Conservation (phyloP, 2,888 invertebrate genomes). For the Hymenopus coronatus region DNA sequence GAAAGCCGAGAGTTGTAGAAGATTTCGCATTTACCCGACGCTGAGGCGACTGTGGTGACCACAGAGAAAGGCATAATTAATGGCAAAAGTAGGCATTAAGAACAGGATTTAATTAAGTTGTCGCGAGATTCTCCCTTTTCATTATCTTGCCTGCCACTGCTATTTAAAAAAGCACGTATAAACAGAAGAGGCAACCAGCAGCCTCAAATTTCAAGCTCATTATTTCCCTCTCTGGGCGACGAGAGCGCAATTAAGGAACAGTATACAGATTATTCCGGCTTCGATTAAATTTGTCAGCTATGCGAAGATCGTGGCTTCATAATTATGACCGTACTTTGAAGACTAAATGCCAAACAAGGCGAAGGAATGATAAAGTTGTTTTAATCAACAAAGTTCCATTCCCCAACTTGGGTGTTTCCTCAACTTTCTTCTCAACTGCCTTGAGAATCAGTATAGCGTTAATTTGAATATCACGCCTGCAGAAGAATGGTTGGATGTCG, state of each 20-base stretch:
- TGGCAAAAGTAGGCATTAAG: neutral
- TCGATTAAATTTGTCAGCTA: neutral
- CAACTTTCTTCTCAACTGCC: neutral
- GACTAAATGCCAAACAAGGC: neutral
- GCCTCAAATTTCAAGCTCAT: neutral
- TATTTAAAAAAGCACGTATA: neutral
- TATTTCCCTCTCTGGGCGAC: neutral
- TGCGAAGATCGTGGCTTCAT: neutral
- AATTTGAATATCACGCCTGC: no score
- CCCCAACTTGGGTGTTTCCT: neutral
- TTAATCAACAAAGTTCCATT: neutral
- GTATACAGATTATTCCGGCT: neutral
- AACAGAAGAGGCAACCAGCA: neutral
- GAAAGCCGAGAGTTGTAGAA: no score
- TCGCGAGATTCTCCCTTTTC: neutral
- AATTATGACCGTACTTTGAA: neutral
- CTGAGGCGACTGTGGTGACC: neutral
- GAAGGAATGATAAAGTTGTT: neutral
- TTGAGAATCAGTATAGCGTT: no score
- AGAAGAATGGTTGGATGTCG: no score
- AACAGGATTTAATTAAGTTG: neutral
- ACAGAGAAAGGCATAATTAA: neutral
- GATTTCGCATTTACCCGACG: neutral
- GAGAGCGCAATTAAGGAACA: neutral
- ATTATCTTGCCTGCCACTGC: neutral